Evolutionary conservation across 2,888 invertebrate genomes (phyloP).

Genomic region (Melieria omissa): DNA sequence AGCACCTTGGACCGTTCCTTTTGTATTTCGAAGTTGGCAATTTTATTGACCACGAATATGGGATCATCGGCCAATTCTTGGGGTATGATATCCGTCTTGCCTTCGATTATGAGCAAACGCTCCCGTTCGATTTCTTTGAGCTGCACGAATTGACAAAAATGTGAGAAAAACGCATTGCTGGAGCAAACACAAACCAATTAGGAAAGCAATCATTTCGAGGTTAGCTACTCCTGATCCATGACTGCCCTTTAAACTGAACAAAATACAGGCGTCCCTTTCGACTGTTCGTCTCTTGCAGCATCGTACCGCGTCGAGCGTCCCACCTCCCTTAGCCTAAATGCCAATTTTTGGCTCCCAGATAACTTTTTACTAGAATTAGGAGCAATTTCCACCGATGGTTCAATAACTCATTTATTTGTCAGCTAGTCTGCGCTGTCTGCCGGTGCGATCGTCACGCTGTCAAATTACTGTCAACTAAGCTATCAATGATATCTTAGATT

Average conservation of each 20-base stretch:
- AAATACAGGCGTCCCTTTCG: too few relatives aligned
- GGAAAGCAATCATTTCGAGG: too few relatives aligned
- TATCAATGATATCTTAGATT: not conserved
- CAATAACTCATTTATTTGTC: slow-evolving; percentile 6
- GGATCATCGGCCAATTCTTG: slow-evolving; percentile 73
- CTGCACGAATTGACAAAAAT: slow-evolving; percentile 52
- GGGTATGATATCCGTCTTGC: slow-evolving; percentile 71
- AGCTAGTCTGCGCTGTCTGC: not conserved
- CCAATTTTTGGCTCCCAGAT: too few relatives aligned
- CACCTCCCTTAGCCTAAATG: too few relatives aligned
- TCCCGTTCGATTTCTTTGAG: slow-evolving; percentile 72
- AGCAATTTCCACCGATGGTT: not conserved
- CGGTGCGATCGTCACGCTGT: not conserved
- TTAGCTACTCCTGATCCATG: too few relatives aligned
- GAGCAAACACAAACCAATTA: too few relatives aligned
- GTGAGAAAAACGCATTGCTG: too few relatives aligned
- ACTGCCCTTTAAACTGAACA: too few relatives aligned
- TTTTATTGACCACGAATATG: slow-evolving; percentile 70
- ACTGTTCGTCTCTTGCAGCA: too few relatives aligned
- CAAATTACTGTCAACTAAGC: slow-evolving; percentile 1
- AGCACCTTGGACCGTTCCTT: slow-evolving; percentile 69
- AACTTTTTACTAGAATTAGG: too few relatives aligned
- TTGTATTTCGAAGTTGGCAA: slow-evolving; percentile 68
- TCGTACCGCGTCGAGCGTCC: too few relatives aligned
- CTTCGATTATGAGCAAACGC: slow-evolving; percentile 72